Base-by-base conservation (phyloP, 2,113 vertebrate genomes). In the Podarcis raffonei region DNA sequence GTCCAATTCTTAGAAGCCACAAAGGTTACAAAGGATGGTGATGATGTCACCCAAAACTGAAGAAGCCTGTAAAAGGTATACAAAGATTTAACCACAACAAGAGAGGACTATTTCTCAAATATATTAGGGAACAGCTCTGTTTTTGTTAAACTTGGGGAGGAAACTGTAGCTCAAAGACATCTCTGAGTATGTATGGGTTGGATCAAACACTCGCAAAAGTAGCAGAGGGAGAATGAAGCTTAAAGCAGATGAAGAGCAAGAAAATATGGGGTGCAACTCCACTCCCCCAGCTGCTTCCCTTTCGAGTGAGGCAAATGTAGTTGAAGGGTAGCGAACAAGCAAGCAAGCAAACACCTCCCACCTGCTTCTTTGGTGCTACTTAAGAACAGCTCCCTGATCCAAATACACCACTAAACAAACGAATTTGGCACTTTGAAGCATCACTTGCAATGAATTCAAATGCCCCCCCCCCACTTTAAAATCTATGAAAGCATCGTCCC, bases 401-500 rank as follows among this genome's bases (percentile, higher is more conserved):
- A 16, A 23, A 15, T 53, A 37, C 78, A 13, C 81, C 32, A 78
- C 16, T 35, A 23, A 35, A 72, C 42, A 68, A 72, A 35, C 12
- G 35, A 8, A 6, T 57, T 84, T 76, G n/a, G 39, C 23, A 16
- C 35, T 84, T 13, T 89, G 59, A 78, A 69, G 30, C 18, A 69
- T 69, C 22, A 11, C 20, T 22, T 37, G 16, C n/a, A 77, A n/a
- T 69, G 87, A 57, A 89, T 74, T 89, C 81, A 76, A 74, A 83
- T 89, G 39, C 65, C 84, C 78, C 74, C 69, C 65, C 57, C 39
- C 8, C 42, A 48, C 77, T 78, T 53, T 69, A 62, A 84, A 76
- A 84, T 78, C 81, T 89, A 84, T 89, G 74, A 89, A 89, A 89
- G 72, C 87, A 83, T 78, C 74, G 78, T 57, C 84, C 81, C 74